Evolutionary conservation across 2,113 vertebrate genomes (phyloP), one percentile per base, ranked within the genome.

Genomic region (Panthera tigris): DNA sequence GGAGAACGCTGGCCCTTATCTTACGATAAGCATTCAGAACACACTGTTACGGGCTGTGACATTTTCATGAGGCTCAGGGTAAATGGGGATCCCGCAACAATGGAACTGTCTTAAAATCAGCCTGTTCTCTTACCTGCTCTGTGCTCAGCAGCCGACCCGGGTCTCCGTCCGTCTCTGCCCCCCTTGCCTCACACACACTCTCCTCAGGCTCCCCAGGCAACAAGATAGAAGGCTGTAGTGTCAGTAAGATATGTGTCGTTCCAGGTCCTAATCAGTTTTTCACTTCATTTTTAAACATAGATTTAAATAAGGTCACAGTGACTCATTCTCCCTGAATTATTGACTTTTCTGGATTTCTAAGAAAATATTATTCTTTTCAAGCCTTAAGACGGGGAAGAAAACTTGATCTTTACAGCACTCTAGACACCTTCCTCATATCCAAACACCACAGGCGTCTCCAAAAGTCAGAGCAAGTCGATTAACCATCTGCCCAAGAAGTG

Each of bases 1-100:
- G 12, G 39, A 8, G 55, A 19, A 19, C 11, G 2, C 6, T 1
- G 18, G 7, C 23, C 8, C 0, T 6, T 2, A 1, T 33, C n/a
- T 39, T 21, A 0, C 0, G 7, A 21, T 21, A 52, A 55, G 16
- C 7, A 0, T 18, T 39, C 16, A 27, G 55, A 79, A 14, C 5
- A 23, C 2, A 11, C 25, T 25, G 66, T 90, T 14, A 12, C 2
- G 7, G 25, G 21, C 0, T 0, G 4, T 12, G 31, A n/a, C 27
- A 7, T 10, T 50, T 82, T n/a, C 14, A 14, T 25, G 41, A 65
- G 41, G 45, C n/a, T 89, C 55, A 27, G 61, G 9, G 41, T 27
- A 23, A 41, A 10, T 57, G 50, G 27, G 27, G 39, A 23, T 68
- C 55, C 41, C 36, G 27, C 1, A 33, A 3, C 2, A 11, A 25